phyloP scores from a whole-genome alignment of 1,140 invertebrate species.

The Dendroctonus ponderosae region DNA sequence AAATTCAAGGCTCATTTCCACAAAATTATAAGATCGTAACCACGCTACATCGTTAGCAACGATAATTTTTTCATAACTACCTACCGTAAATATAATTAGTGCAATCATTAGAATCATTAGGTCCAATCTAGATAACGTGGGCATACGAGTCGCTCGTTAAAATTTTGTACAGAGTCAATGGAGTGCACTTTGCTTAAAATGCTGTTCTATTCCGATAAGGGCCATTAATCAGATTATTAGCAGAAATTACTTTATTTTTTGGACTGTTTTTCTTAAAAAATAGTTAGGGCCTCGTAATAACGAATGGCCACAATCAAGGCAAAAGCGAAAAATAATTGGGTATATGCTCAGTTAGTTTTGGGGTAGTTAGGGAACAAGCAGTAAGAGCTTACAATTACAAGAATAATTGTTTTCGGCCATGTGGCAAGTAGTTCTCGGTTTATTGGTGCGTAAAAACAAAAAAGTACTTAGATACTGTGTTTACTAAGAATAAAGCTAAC shows the following conservation, averaged over 20 bases:
- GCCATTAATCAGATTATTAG: slow-evolving; percentile 15
- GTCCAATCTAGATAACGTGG: slow-evolving; percentile 14
- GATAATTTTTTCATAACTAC: slow-evolving; percentile 11
- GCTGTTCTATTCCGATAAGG: slow-evolving; percentile 12
- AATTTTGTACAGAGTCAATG: slow-evolving; percentile 10
- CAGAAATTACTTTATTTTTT: slow-evolving; percentile 20
- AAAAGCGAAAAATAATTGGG: too few relatives aligned
- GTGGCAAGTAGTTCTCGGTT: too few relatives aligned
- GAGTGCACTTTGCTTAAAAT: slow-evolving; percentile 3
- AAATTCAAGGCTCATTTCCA: slow-evolving; percentile 16
- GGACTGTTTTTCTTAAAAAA: too few relatives aligned
- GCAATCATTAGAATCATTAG: slow-evolving; percentile 18
- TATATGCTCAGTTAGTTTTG: too few relatives aligned
- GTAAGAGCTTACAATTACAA: too few relatives aligned
- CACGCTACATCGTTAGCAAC: slow-evolving; percentile 1
- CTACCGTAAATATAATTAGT: slow-evolving; percentile 15
- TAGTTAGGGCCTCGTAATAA: too few relatives aligned
- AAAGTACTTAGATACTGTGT: too few relatives aligned
- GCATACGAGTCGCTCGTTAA: slow-evolving; percentile 13
- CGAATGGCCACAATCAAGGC: too few relatives aligned
- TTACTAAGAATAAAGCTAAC: too few relatives aligned
- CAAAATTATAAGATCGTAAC: slow-evolving; percentile 4
- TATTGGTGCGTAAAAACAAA: too few relatives aligned
- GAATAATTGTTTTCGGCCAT: too few relatives aligned
- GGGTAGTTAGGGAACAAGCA: too few relatives aligned